Conservation (phyloP, 2,113 vertebrate genomes). For the Riparia riparia region DNA sequence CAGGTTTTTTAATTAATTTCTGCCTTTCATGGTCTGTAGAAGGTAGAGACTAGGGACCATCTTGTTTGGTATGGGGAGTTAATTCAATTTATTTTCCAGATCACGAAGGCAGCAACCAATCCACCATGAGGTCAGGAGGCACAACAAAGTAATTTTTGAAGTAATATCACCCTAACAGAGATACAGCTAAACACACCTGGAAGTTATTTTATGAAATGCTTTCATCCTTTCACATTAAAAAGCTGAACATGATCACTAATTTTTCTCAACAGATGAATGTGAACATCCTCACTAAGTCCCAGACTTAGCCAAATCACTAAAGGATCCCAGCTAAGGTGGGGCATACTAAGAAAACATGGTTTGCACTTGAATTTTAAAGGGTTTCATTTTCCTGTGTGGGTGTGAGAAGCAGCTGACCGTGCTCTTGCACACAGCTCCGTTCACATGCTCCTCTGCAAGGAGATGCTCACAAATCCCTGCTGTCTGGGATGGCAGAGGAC, state of each 20-base stretch:
- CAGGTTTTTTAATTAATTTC: neutral
- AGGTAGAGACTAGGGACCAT: neutral
- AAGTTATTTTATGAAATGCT: neutral
- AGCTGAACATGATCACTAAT: neutral
- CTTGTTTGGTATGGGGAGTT: neutral
- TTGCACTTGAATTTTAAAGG: neutral
- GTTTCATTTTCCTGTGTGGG: accelerated
- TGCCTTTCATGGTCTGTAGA: neutral
- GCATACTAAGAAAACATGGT: accelerated
- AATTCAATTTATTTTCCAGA: neutral
- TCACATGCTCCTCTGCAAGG: neutral
- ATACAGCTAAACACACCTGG: neutral
- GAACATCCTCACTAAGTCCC: neutral
- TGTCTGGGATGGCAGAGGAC: neutral
- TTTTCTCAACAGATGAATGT: neutral
- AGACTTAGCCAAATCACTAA: neutral
- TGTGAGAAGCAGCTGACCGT: neutral
- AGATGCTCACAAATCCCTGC: neutral
- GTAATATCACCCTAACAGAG: neutral
- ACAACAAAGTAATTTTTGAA: neutral
- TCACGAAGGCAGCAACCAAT: neutral
- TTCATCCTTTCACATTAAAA: neutral
- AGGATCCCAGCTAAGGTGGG: neutral
- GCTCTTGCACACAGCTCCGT: neutral
- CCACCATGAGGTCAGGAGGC: neutral